Evolutionary conservation across 2,113 vertebrate genomes (phyloP).

Genomic region (Sterna hirundo): DNA sequence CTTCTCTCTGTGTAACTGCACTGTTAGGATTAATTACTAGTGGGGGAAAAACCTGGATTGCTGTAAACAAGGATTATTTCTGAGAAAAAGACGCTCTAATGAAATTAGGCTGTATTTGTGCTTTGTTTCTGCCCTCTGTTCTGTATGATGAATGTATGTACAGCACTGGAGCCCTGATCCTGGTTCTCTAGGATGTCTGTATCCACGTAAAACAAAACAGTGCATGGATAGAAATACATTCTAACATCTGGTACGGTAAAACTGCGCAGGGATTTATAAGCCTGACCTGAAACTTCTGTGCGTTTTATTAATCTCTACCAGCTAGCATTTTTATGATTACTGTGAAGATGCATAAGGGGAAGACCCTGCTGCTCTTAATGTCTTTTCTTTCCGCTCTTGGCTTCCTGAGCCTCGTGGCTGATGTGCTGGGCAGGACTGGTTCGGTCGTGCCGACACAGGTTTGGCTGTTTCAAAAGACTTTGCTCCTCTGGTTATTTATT

Average conservation of each 20-base stretch:
- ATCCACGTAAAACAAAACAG: not conserved
- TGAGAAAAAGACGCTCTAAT: not conserved
- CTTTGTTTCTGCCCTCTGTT: not conserved
- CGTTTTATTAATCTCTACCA: not conserved
- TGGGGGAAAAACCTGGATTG: not conserved
- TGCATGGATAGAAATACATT: not conserved
- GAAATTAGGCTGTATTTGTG: not conserved
- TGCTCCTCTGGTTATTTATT: slow-evolving; percentile 1
- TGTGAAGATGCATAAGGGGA: not conserved
- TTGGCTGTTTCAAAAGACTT: not conserved
- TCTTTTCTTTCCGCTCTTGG: not conserved
- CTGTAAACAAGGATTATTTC: not conserved
- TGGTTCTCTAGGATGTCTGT: not conserved
- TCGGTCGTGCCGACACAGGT: not conserved
- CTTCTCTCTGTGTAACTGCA: not conserved
- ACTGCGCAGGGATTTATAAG: not conserved
- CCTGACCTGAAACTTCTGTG: not conserved
- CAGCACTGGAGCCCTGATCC: not conserved
- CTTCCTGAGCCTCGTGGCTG: not conserved
- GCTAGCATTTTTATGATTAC: not conserved
- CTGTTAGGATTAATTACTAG: not conserved
- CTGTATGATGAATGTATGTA: not conserved
- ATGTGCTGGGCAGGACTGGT: not conserved
- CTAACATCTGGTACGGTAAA: not conserved
- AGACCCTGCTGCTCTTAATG: not conserved